phyloP scores from a whole-genome alignment of 2,888 invertebrate species.

The Bugula neritina region DNA sequence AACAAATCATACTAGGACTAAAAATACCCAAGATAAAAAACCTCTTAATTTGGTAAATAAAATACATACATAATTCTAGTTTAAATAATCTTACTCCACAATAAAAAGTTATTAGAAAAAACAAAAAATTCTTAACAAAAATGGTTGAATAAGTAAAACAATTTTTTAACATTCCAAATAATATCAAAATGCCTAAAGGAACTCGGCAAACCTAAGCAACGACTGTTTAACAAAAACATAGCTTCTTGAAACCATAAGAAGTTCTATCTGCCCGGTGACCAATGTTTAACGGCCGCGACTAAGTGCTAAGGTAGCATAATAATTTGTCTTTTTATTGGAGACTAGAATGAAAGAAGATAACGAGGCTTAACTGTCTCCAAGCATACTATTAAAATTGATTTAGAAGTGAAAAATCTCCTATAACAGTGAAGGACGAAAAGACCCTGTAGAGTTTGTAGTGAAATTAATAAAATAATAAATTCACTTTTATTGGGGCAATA shows the following conservation, averaged over 20 bases:
- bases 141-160: neutral
- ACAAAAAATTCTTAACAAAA: constrained; percentile 1
- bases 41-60: neutral
- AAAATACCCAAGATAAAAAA: neutral
- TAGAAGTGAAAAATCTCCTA: constrained; percentile 65
- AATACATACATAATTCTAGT: constrained; percentile 3
- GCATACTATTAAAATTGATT: constrained; percentile 58
- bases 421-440: constrained; percentile 68
- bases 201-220: constrained; percentile 39
- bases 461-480: constrained; percentile 45
- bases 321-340: constrained; percentile 62
- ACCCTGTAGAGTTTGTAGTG: constrained; percentile 69
- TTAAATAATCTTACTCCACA: neutral
- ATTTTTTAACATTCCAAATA: no score
- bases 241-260: constrained; percentile 34
- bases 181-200: constrained; percentile 33
- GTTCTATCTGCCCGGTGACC: constrained; percentile 41
- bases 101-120: constrained; percentile 4
- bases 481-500: constrained; percentile 38
- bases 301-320: constrained; percentile 44
- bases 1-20: neutral
- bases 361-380: constrained; percentile 61
- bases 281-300: constrained; percentile 39
- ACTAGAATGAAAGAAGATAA: constrained; percentile 72
- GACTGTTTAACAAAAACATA: constrained; percentile 48